Conservation (phyloP, 2,797 vertebrate genomes). For the Coccyzus lansbergi region DNA sequence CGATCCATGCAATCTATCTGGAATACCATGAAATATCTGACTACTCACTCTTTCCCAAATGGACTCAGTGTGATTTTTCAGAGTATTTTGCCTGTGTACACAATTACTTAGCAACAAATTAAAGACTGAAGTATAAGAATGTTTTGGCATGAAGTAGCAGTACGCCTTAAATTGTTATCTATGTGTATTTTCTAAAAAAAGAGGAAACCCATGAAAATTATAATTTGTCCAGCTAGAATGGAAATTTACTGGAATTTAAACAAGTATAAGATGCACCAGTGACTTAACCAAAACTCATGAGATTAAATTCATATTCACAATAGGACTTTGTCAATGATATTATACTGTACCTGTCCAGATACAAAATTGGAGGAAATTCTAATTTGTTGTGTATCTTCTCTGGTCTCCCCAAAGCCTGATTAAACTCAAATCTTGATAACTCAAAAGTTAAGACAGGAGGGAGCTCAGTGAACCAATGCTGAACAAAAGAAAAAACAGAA, state of each 20-base stretch:
- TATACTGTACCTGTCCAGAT: conserved; percentile 92
- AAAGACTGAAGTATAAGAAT: neutral
- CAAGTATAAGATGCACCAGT: neutral
- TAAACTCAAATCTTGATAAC: conserved; percentile 98
- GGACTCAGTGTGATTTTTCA: neutral
- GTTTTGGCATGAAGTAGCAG: neutral
- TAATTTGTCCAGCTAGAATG: neutral
- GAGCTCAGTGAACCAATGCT: conserved; percentile 99
- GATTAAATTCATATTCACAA: neutral
- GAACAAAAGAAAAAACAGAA: conserved; percentile 54
- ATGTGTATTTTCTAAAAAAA: neutral
- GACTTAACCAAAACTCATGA: neutral
- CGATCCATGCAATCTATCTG: neutral
- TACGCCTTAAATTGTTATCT: neutral
- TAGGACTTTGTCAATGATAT: neutral
- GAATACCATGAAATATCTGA: neutral
- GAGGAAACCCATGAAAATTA: neutral
- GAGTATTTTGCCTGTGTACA: neutral
- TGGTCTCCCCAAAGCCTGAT: conserved; percentile 94
- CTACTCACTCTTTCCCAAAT: neutral
- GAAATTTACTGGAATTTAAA: neutral
- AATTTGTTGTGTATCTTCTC: conserved; percentile 99
- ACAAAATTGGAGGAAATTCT: conserved; percentile 95
- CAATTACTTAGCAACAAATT: neutral
- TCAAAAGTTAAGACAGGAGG: conserved; percentile 98